Conservation (phyloP, 1,140 invertebrate species). For the Globodera rostochiensis region DNA sequence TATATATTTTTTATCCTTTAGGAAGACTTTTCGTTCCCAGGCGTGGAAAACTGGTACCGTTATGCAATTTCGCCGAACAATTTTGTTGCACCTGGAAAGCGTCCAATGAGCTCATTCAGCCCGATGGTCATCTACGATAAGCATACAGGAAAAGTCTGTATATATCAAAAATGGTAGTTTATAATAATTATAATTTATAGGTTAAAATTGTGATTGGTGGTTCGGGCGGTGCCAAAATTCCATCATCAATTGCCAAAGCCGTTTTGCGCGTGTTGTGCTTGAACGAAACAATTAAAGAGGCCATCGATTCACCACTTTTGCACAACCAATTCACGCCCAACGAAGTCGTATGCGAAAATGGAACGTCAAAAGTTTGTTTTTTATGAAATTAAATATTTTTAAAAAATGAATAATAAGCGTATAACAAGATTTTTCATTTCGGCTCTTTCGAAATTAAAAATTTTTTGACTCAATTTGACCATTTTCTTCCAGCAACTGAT, state of each 20-base stretch:
- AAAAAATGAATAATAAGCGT: neutral
- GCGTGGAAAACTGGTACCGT: constrained; percentile 75
- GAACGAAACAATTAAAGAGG: constrained; percentile 79
- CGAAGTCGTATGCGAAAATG: constrained; percentile 76
- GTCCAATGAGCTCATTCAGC: constrained; percentile 71
- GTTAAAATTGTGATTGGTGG: constrained; percentile 75
- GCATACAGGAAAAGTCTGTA: constrained; percentile 24
- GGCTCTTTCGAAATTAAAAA: no score
- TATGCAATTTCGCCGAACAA: constrained; percentile 77
- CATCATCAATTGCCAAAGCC: constrained; percentile 78
- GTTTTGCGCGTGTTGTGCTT: constrained; percentile 82
- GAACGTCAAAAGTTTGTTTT: constrained; percentile 26
- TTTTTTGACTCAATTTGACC: no score
- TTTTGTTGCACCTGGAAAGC: constrained; percentile 78
- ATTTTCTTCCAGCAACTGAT: constrained; percentile 29
- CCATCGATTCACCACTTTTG: constrained; percentile 81
- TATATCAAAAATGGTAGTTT: neutral
- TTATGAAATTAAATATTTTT: no score
- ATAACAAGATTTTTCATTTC: no score
- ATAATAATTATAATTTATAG: constrained; percentile 21
- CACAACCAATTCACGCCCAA: constrained; percentile 91
- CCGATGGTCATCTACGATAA: constrained; percentile 35
- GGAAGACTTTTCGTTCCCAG: constrained; percentile 35
- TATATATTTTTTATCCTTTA: neutral
- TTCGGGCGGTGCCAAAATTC: constrained; percentile 87